Evolutionary conservation across 2,113 vertebrate genomes (phyloP), one percentile per base, ranked within the genome.

Genomic region (Microtus montanus): DNA sequence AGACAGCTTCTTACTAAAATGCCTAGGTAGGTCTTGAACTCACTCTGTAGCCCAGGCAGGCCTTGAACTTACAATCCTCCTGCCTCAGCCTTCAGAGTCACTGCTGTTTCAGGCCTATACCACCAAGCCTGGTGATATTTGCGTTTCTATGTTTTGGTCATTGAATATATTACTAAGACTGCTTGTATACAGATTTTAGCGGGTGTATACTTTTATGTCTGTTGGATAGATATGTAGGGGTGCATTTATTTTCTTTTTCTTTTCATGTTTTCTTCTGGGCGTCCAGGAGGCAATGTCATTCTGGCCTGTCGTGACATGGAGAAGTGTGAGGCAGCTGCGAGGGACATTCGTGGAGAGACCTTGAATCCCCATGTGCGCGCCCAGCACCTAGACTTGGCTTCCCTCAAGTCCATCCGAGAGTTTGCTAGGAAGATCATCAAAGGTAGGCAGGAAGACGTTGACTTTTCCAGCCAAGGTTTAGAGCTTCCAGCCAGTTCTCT

Each of bases 281-380:
- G 73, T 70, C 1, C 95, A 99, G 99, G 99, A 49, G 99, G 98
- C 63, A 98, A 98, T 30, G 84, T 99, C 96, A 99, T 99, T 88
- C 98, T 99, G 98, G 99, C 99, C 93, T 99, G 99, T 92, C 98
- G 99, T 0, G 98, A 99, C 96, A 97, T 99, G 98, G 98, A 97
- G 93, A 99, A 99, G 96, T 99, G 99, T 2, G 98, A 99, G 96
- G 97, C 90, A 0, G 99, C 99, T 0, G 99, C 99, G 0, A 98
- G 77, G 85, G 98, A 99, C 80, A 99, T 99, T 30, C 97, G 99
- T 3, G 97, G 99, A 64, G 98, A 98, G 61, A 99, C 99, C 3
- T 97, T 99, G 88, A 99, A 99, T 95, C 98, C 97, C 79, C 98
- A 96, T 0, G 99, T 99, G 30, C 98, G 96, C 0, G 98, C 99